phyloP scores from a whole-genome alignment of 92 coral and sea anemone genomes.

The Pocillopora grandis region DNA sequence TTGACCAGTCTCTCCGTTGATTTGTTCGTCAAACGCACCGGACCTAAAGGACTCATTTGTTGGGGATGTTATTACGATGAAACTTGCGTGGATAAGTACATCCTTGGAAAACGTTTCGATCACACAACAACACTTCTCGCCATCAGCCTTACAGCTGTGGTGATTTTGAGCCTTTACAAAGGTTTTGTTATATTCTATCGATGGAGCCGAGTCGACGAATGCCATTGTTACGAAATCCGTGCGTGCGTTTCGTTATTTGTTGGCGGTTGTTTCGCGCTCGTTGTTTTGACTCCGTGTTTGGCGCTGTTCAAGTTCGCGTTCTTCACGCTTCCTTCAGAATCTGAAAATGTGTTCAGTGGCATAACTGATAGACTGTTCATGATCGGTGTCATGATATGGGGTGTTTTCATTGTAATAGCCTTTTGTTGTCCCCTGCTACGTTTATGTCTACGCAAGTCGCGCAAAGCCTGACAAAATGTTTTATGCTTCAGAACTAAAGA shows the following conservation, averaged over 20 bases:
- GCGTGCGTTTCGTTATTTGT: slow-evolving; percentile 82
- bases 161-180: slow-evolving; percentile 64
- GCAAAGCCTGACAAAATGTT: neutral
- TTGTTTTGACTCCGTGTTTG: slow-evolving; percentile 72
- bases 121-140: slow-evolving; percentile 57
- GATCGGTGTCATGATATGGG: slow-evolving; percentile 81
- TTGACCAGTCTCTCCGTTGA: slow-evolving; percentile 72
- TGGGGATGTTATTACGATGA: slow-evolving; percentile 72
- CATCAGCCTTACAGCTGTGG: slow-evolving; percentile 55
- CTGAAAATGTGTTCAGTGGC: slow-evolving; percentile 66
- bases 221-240: slow-evolving; percentile 77
- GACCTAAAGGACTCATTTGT: slow-evolving; percentile 70
- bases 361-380: slow-evolving; percentile 77
- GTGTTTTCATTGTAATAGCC: slow-evolving; percentile 65
- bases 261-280: slow-evolving; percentile 68
- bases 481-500: no score
- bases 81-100: slow-evolving; percentile 57
- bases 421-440: slow-evolving; percentile 82
- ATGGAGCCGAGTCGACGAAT: slow-evolving; percentile 75
- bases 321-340: slow-evolving; percentile 64
- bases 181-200: slow-evolving; percentile 79
- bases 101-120: slow-evolving; percentile 47
- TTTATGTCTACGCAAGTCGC: slow-evolving; percentile 3
- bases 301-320: slow-evolving; percentile 73
- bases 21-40: slow-evolving; percentile 62